These are phyloP conservation scores for Incurvaria masculella DNA, from an alignment of 2,888 invertebrate genomes.

Conservation along the genomic window DNA sequence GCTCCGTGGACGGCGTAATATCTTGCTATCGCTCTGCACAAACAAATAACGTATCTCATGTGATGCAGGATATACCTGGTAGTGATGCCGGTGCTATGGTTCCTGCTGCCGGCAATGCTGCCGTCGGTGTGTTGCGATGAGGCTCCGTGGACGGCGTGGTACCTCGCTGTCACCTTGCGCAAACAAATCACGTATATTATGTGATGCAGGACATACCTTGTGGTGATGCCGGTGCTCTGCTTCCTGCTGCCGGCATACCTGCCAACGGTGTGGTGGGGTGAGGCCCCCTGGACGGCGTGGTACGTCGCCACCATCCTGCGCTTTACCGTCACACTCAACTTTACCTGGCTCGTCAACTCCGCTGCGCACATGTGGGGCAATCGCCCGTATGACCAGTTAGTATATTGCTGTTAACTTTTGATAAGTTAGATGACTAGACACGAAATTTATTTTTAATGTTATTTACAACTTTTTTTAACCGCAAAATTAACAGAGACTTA, in stretches of 20 bases:
- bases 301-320: constrained; percentile 72
- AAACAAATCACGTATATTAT: constrained; percentile 72
- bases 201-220: constrained; percentile 75
- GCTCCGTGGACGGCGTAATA: constrained; percentile 72
- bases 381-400: constrained; percentile 83
- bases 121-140: constrained; percentile 79
- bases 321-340: constrained; percentile 74
- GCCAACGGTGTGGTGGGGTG: constrained; percentile 75
- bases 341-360: constrained; percentile 92
- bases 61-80: constrained; percentile 76
- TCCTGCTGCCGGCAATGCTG: constrained; percentile 74
- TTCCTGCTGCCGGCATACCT: constrained; percentile 78
- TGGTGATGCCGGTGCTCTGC: constrained; percentile 72
- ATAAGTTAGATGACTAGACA: no score
- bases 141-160: constrained; percentile 69
- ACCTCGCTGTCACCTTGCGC: constrained; percentile 68
- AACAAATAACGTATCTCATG: no score
- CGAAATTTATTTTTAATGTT: no score
- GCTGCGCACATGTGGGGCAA: constrained; percentile 92
- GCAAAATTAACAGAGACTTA: no score
- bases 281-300: constrained; percentile 70
- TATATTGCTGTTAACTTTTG: constrained; percentile 16
- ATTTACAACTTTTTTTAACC: no score
- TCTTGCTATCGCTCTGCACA: constrained; percentile 65
- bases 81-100: constrained; percentile 74